Evolutionary conservation across 2,888 invertebrate genomes (phyloP).

Genomic region (Spatulosminthurus flaviceps): DNA sequence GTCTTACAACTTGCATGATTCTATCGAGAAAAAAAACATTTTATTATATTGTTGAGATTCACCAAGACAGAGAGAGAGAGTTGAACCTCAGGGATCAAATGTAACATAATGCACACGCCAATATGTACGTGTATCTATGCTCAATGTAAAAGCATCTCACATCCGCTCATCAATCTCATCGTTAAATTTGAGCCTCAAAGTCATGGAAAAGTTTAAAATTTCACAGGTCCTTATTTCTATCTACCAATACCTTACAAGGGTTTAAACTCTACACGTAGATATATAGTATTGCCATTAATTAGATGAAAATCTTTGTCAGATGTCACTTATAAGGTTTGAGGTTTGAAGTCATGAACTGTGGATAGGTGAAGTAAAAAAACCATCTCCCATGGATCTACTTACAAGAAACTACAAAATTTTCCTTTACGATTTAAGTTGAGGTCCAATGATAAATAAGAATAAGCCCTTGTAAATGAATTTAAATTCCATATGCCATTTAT

Average conservation of each 20-base stretch:
- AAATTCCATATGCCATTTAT: too few relatives aligned
- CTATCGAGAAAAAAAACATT: conserved; percentile 19
- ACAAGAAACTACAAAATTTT: too few relatives aligned
- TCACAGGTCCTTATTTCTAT: background rate
- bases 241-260: too few relatives aligned
- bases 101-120: too few relatives aligned
- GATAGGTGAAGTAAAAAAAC: too few relatives aligned
- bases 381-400: too few relatives aligned
- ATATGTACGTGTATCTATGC: background rate
- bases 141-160: background rate
- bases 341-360: too few relatives aligned
- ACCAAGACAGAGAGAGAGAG: conserved; percentile 10
- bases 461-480: too few relatives aligned
- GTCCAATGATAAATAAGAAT: too few relatives aligned
- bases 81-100: background rate
- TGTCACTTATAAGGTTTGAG: background rate
- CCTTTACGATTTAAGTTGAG: too few relatives aligned
- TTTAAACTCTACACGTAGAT: background rate
- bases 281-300: background rate
- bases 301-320: background rate
- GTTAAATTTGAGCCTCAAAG: background rate
- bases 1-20: conserved; percentile 21
- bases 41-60: conserved; percentile 2
- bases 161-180: background rate
- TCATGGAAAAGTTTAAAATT: background rate